Percentiles rank a stretch among this genome's conserved stretches.
These are phyloP conservation scores for Aleiodes leptofemur DNA, from an alignment of 2,888 invertebrate genomes.

Conservation along the genomic window DNA sequence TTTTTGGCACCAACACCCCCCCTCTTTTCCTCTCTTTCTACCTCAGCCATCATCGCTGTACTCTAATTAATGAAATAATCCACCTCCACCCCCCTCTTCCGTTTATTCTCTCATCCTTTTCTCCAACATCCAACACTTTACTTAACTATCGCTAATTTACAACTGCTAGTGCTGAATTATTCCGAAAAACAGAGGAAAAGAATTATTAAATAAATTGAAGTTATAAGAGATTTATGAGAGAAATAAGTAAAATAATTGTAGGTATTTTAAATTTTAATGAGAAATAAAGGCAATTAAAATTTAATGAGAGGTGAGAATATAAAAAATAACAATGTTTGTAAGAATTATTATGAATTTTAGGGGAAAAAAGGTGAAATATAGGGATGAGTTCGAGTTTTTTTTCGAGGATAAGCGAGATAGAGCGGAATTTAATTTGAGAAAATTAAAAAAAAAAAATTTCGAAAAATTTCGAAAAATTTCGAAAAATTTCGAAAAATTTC, in stretches of 20 bases:
- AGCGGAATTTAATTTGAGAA: too few relatives aligned
- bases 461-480: too few relatives aligned
- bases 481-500: too few relatives aligned
- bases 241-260: not conserved
- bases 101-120: not conserved
- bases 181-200: slow-evolving; percentile 17
- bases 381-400: not conserved
- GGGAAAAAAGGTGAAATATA: not conserved
- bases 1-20: slow-evolving; percentile 1
- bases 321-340: not conserved
- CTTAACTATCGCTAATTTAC: slow-evolving; percentile 29
- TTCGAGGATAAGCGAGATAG: not conserved
- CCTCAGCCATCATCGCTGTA: slow-evolving; percentile 20
- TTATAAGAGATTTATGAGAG: not conserved
- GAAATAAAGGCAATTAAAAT: too few relatives aligned
- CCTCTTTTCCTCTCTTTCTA: not conserved
- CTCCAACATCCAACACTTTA: not conserved
- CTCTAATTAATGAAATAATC: slow-evolving; percentile 35
- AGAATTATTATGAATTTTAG: not conserved
- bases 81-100: not conserved
- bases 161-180: slow-evolving; percentile 23
- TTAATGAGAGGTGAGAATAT: too few relatives aligned
- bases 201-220: too few relatives aligned
- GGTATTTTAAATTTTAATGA: not conserved
- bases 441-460: too few relatives aligned